These are phyloP conservation scores for Tarsius wallacei DNA, from an alignment of 2,797 vertebrate species.

Conservation along the genomic window DNA sequence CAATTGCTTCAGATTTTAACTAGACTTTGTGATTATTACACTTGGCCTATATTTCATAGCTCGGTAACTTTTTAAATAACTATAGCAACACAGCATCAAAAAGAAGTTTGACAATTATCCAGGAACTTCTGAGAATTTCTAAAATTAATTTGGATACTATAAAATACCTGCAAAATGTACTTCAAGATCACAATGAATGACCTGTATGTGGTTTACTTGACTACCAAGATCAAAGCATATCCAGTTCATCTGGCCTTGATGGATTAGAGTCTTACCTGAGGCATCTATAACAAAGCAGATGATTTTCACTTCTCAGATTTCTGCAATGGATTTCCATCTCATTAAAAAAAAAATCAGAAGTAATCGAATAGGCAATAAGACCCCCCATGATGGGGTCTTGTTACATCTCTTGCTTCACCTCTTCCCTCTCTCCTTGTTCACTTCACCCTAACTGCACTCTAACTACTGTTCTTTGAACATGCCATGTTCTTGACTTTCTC, in stretches of 20 bases:
- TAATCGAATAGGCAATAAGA: not conserved
- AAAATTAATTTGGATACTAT: not conserved
- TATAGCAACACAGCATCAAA: not conserved
- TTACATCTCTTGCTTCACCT: not conserved
- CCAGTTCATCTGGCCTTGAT: not conserved
- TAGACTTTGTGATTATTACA: not conserved
- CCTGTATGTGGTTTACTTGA: not conserved
- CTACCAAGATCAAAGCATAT: not conserved
- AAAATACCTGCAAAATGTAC: conserved; percentile 14
- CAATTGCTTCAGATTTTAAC: conserved; percentile 12
- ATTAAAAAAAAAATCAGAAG: not conserved
- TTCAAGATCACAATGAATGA: not conserved
- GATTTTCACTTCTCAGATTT: not conserved
- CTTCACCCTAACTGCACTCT: not conserved
- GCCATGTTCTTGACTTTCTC: not conserved
- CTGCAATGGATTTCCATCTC: not conserved
- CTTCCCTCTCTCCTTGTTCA: not conserved
- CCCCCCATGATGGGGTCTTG: not conserved
- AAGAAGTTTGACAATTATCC: not conserved
- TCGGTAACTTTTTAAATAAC: not conserved
- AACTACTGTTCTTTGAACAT: too few species aligned
- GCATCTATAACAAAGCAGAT: not conserved
- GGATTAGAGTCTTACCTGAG: not conserved
- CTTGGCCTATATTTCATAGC: conserved; percentile 31
- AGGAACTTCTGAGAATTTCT: conserved; percentile 18